Evolutionary conservation across 2,797 vertebrate genomes (phyloP).

Genomic region (Graptemys geographica): DNA sequence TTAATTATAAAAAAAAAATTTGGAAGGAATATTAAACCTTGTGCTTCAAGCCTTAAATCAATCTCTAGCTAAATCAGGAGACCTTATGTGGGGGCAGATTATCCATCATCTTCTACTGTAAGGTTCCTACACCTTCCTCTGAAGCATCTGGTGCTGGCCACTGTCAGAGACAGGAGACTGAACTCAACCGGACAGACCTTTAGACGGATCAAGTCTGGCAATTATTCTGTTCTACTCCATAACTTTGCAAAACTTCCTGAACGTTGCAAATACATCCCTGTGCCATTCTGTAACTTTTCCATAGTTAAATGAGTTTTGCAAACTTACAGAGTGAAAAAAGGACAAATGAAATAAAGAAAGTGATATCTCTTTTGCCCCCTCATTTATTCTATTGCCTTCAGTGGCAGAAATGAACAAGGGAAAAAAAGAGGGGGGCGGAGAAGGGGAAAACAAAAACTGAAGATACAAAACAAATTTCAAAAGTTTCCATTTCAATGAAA

Average conservation of each 20-base stretch:
- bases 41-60: background rate
- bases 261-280: background rate
- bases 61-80: background rate
- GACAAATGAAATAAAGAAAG: background rate
- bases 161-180: background rate
- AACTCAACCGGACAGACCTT: background rate
- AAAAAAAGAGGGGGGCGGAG: no score
- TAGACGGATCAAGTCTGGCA: background rate
- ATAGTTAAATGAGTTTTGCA: no score
- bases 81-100: background rate
- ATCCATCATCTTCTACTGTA: background rate
- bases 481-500: background rate
- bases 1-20: no score
- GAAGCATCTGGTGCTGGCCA: background rate
- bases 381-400: background rate
- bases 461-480: background rate
- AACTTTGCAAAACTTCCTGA: background rate
- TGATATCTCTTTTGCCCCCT: no score
- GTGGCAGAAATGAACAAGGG: background rate
- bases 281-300: background rate
- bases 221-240: background rate
- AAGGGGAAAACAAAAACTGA: background rate
- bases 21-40: background rate
- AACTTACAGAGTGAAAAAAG: background rate
- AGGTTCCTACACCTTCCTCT: background rate